Evolutionary conservation across 2,797 vertebrate species (phyloP), one percentile per base, ranked within the genome.

Genomic region (Bryconaethiops microstoma): DNA sequence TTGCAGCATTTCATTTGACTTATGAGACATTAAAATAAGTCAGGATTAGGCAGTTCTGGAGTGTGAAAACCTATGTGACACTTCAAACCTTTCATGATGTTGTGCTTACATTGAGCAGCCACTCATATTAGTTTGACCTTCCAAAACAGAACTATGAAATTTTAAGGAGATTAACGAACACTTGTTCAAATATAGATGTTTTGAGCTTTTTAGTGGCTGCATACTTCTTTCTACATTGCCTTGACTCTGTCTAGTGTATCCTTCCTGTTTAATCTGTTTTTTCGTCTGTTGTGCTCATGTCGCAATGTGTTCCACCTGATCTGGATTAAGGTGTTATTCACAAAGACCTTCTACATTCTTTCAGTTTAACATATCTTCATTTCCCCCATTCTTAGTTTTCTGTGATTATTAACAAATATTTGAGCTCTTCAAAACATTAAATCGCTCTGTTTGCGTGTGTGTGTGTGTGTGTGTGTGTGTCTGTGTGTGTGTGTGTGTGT

Each of bases 301-400:
- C 6, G 59, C 25, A 62, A 12, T 29, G 12, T 12, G 23, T 16
- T 39, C 35, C 40, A 69, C 17, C n/a, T 29, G 25, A 65, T 69
- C 6, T 21, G 14, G 45, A 72, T 54, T 65, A 71, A 42, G 35
- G 12, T 48, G 19, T 63, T 42, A 23, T 39, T 1, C 10, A 1
- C 42, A 45, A 21, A 25, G 45, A 39, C 0, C 19, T 78, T 60
- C 5, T 67, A 35, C 16, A 48, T 81, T 68, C 16, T 42, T 71
- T 16, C n/a, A 14, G n/a, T 17, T 19, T 55, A n/a, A 45, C 40
- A 23, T 50, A 19, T 60, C 65, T 45, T 50, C 76, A 79, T 75
- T 76, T 76, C 42, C 67, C 42, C 50, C 67, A 83, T 83, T 83
- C 70, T 54, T 67, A 35, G 63, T 40, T 50, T 71, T 60, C 67